phyloP scores from a whole-genome alignment of 2,888 invertebrate genomes.

The Drosophila niveifrons region DNA sequence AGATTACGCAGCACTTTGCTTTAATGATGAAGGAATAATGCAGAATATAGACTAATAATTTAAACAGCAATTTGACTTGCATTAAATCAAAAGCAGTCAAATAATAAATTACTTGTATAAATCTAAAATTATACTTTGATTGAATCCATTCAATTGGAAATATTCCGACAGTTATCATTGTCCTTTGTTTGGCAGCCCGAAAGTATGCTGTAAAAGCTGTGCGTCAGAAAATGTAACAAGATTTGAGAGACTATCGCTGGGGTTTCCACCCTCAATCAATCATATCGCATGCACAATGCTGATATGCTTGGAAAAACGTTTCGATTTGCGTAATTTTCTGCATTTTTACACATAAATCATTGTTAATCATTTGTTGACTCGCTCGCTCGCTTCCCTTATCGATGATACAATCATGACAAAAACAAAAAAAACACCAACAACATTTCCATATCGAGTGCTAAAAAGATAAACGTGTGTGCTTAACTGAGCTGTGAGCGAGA shows the following conservation, averaged over 20 bases:
- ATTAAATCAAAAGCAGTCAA: no score
- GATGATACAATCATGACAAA: neutral
- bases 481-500: neutral
- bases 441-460: conserved; percentile 37
- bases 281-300: conserved; percentile 3
- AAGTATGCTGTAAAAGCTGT: neutral
- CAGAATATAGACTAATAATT: neutral
- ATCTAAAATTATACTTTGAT: neutral
- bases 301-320: conserved; percentile 7
- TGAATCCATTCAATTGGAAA: no score
- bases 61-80: neutral
- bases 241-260: conserved; percentile 4
- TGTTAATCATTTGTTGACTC: conserved; percentile 45
- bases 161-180: neutral
- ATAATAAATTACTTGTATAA: neutral
- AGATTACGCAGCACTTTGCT: neutral
- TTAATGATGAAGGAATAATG: neutral
- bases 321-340: conserved; percentile 23
- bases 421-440: neutral
- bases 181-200: neutral
- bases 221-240: neutral
- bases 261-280: conserved; percentile 2
- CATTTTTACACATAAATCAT: conserved; percentile 67
- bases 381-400: conserved; percentile 25
- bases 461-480: conserved; percentile 52